phyloP scores from a whole-genome alignment of 2,113 vertebrate species.

The Rattus norvegicus region GRCr8 NC_086022.1:140158501-140159000 shows the following conservation, averaged over 20 bases:
- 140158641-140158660: background rate
- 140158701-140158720: background rate
- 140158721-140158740: background rate
- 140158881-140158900: background rate
- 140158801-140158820: background rate
- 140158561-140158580: background rate
- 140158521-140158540: rapidly evolving
- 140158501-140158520: background rate
- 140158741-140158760: background rate
- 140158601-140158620: background rate
- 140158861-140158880: background rate
- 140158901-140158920: background rate
- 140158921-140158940: background rate
- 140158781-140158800: too few relatives aligned
- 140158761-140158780: background rate
- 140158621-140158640: background rate
- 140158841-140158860: background rate
- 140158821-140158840: background rate
- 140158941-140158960: background rate
- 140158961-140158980: background rate
- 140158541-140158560: background rate
- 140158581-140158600: background rate
- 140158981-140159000: background rate
- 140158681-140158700: background rate
- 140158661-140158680: background rate